phyloP scores from a whole-genome alignment of 2,113 vertebrate genomes.

The Origma solitaria region DNA sequence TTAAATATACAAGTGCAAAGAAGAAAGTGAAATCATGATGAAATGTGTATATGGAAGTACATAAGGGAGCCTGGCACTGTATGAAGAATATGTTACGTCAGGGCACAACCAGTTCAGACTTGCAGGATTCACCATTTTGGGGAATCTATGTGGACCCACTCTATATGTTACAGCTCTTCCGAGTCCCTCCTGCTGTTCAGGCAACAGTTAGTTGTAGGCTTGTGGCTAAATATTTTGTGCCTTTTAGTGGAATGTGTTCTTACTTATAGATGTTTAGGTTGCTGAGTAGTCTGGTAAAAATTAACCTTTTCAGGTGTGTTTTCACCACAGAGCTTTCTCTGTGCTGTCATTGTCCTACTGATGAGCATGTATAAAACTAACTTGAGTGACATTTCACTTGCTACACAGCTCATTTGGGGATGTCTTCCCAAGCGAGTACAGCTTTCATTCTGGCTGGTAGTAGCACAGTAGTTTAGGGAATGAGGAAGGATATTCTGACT shows the following conservation, averaged over 20 bases:
- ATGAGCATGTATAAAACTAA: neutral
- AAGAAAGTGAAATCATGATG: neutral
- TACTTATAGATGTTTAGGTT: neutral
- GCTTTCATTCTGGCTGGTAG: neutral
- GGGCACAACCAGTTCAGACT: neutral
- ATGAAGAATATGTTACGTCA: neutral
- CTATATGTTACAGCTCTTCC: neutral
- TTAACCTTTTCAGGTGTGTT: neutral
- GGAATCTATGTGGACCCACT: neutral
- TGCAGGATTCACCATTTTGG: neutral
- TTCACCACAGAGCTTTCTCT: neutral
- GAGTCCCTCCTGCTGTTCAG: neutral
- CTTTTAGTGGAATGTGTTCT: neutral
- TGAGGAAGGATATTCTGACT: neutral
- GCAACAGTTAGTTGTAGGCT: neutral
- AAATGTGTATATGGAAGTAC: neutral
- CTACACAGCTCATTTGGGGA: neutral
- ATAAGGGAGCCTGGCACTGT: neutral
- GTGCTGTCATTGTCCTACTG: neutral
- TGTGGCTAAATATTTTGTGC: neutral
- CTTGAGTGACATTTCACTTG: neutral
- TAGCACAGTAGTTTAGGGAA: neutral
- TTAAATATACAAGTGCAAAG: neutral
- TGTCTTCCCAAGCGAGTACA: neutral
- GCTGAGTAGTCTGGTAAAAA: neutral